Base-by-base conservation (phyloP, 2,797 vertebrate species). In the Cyprinodon diabolis region DNA sequence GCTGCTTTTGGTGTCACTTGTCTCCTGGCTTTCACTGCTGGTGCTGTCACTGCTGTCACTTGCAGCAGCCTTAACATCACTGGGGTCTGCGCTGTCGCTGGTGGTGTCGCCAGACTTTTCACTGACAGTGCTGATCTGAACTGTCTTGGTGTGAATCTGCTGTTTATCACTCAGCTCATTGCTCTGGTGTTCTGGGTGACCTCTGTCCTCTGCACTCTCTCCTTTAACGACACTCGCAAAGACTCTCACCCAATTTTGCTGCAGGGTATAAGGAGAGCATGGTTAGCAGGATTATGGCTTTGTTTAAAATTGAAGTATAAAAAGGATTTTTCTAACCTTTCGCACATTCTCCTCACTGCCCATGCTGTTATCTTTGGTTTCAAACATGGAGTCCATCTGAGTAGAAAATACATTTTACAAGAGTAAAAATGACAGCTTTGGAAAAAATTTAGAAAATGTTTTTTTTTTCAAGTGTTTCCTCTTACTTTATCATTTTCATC, bases 291-390 rank as follows among this genome's bases (percentile, higher is more conserved):
- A 43, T 40, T 11, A 49, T 47, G 11, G n/a, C 1, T 37, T 23
- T 14, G 25, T 40, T 47, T 51, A 2, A 76, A 81, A 58, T 3
- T 0, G 17, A 19, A 30, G 4, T 13, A 7, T 13, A 1, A 4
- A 25, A 55, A 75, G 5, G 40, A 12, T 68, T 70, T 2, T 17
- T 55, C 81, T 3, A 71, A 95, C 94, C 92, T 90, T 94, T 76
- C 94, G 82, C 1, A 94, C 11, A 4, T 93, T 95, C 81, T 95
- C 93, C 76, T 92, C 90, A 21, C 93, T 95, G 75, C 85, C 83
- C 87, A 92, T 89, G 74, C 87, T 93, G 87, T 95, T 70, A 68
- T 95, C 95, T 69, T 77, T 87, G 66, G 92, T 95, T 75, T 94
- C 89, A 62, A 23, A 60, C 62, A 87, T 35, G 5, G 75, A 72